Evolutionary conservation across 1,140 invertebrate species (phyloP), one percentile per base, ranked within the genome.

Genomic region (Parasteatoda tepidariorum): DNA sequence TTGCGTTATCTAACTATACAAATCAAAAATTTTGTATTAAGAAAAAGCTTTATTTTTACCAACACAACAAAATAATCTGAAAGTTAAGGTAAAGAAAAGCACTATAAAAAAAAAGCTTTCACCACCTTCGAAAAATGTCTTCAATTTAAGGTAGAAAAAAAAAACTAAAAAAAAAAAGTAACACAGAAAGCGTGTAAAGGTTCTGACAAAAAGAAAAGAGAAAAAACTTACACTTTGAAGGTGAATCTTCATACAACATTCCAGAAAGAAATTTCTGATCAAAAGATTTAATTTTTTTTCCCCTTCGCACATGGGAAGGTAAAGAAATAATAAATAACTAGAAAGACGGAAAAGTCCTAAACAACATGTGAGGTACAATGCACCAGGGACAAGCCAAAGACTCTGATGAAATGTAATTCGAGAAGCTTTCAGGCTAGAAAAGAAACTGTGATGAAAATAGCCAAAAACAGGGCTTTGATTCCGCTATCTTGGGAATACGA

Each of bases 381-480:
- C 74, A 30, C 74, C 11, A 48, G 74, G 62, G 74, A 55, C 9
- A 9, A 78, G 2, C 34, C 38, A 41, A 64, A 62, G 55, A 55
- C 38, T 15, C 41, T 78, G 74, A 78, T 78, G 74, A 78, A 78
- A 78, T 66, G 74, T 78, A 78, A 78, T 78, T 78, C 74, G 61
- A 78, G 74, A 66, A 78, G 74, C 62, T 30, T 33, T 62, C 71
- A 15, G 9, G 30, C 26, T 33, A 24, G 33, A 38, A 64, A 57
- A 48, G 48, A 57, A 71, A 71, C 48, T 54, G 71, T 34, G 57
- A 66, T 41, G 74, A 55, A 54, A 78, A 78, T 55, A 24, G 61
- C 74, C 61, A 66, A 61, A 78, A 78, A 78, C 74, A 30, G n/a
- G 74, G 74, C 74, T 78, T 78, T 78, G 74, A 78, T 78, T 78